A percentile compares a stretch with the other conserved stretches of the same genome.
Conservation (phyloP, 2,888 invertebrate genomes). For the Trypoxylon attenuatum region DNA sequence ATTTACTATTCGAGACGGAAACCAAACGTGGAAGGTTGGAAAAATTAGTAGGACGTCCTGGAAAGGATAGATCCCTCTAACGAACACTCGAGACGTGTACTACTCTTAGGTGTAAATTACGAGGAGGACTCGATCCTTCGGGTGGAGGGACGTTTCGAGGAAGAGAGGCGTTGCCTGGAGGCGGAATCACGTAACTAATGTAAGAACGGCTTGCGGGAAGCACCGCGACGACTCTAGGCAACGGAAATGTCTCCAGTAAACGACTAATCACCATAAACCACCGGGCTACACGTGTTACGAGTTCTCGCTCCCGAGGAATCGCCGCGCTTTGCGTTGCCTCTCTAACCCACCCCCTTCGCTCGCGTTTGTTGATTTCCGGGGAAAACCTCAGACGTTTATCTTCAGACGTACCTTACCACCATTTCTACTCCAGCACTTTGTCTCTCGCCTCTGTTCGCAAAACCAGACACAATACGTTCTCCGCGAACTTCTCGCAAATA, state of each 20-base stretch:
- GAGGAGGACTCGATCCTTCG: slow-evolving; percentile 22
- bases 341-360: too few species aligned
- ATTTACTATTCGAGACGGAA: too few species aligned
- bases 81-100: not conserved
- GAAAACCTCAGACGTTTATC: slow-evolving; percentile 61
- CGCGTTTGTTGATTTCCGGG: slow-evolving; percentile 57
- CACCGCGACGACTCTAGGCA: slow-evolving; percentile 48
- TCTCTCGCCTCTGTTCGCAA: slow-evolving; percentile 17
- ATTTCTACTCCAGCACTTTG: slow-evolving; percentile 13
- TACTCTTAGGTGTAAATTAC: slow-evolving; percentile 48
- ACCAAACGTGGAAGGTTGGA: too few species aligned
- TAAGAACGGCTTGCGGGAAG: slow-evolving; percentile 56
- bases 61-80: not conserved
- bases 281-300: slow-evolving; percentile 70
- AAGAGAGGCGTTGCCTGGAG: slow-evolving; percentile 50
- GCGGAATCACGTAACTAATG: slow-evolving; percentile 56
- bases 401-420: slow-evolving; percentile 24
- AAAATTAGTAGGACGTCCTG: too few species aligned
- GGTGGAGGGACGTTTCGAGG: slow-evolving; percentile 43
- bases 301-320: slow-evolving; percentile 65
- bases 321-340: slow-evolving; percentile 52
- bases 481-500: slow-evolving; percentile 8
- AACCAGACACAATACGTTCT: too few species aligned
- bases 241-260: slow-evolving; percentile 69
- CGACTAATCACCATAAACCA: slow-evolving; percentile 72